Conservation (phyloP, 2,888 invertebrate genomes). For the Seladonia tumulorum region DNA sequence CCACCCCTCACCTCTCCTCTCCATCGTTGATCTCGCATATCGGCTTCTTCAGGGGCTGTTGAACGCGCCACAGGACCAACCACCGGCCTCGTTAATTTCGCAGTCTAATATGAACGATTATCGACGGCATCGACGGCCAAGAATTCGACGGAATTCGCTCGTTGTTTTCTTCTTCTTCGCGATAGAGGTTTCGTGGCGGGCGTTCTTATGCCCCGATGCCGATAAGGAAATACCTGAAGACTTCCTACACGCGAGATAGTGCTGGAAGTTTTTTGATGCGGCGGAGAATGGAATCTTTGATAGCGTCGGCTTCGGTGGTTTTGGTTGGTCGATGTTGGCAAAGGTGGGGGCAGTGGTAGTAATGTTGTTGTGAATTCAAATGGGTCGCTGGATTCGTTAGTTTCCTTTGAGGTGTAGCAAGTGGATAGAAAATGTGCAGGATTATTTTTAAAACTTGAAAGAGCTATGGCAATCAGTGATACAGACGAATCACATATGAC, state of each 20-base stretch:
- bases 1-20: slow-evolving; percentile 1
- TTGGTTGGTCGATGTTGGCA: neutral
- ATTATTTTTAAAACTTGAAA: too few species aligned
- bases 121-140: slow-evolving; percentile 18
- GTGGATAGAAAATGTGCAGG: too few species aligned
- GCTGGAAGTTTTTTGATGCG: neutral
- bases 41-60: slow-evolving; percentile 71
- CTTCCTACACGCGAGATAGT: neutral
- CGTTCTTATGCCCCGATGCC: neutral
- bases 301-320: neutral
- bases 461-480: too few species aligned
- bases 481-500: too few species aligned
- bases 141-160: slow-evolving; percentile 8
- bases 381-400: too few species aligned
- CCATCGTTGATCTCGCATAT: slow-evolving; percentile 43
- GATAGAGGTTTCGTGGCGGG: neutral
- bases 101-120: slow-evolving; percentile 18
- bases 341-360: too few species aligned
- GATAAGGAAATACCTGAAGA: neutral
- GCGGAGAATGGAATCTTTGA: slow-evolving; percentile 4
- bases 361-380: too few species aligned
- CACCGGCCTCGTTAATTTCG: slow-evolving; percentile 48
- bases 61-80: slow-evolving; percentile 25
- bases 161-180: neutral
- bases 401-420: too few species aligned